Conservation (phyloP, 2,797 vertebrate species). For the Trematomus bernacchii region DNA sequence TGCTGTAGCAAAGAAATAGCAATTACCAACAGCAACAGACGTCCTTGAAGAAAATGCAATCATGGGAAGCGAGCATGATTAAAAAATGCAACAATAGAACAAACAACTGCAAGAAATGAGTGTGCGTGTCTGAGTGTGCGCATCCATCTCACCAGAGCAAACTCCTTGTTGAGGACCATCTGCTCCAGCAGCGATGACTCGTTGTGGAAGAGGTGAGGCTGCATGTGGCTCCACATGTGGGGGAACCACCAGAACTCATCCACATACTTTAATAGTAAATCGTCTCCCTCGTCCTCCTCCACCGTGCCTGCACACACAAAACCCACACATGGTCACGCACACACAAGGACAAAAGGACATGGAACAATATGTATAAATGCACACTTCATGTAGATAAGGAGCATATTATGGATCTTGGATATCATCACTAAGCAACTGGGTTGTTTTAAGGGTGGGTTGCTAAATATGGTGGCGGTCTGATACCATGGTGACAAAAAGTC, state of each 20-base stretch:
- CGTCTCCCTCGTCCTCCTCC: conserved; percentile 95
- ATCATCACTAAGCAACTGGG: conserved; percentile 11
- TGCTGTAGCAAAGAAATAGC: conserved; percentile 30
- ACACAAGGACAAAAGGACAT: conserved; percentile 39
- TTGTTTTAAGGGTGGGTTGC: conserved; percentile 48
- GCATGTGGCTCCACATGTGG: conserved; percentile 99
- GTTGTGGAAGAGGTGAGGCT: conserved; percentile 98
- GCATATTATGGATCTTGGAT: neutral
- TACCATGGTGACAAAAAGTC: conserved; percentile 55
- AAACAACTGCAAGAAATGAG: conserved; percentile 52
- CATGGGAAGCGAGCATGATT: conserved; percentile 45
- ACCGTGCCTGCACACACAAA: conserved; percentile 81
- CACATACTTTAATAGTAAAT: conserved; percentile 91
- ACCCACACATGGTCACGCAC: conserved; percentile 4
- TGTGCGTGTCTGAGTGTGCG: neutral
- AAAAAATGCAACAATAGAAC: conserved; percentile 45
- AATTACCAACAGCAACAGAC: conserved; percentile 39
- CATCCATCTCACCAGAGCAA: conserved; percentile 91
- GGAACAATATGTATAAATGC: conserved; percentile 9
- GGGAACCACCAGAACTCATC: conserved; percentile 99
- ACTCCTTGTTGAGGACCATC: conserved; percentile 98
- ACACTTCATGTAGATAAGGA: neutral
- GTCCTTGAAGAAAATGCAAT: conserved; percentile 59
- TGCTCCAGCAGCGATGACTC: conserved; percentile 95
- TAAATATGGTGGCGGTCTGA: conserved; percentile 43